phyloP scores from a whole-genome alignment of 2,113 vertebrate genomes.

The Gymnocephalus cernua region DNA sequence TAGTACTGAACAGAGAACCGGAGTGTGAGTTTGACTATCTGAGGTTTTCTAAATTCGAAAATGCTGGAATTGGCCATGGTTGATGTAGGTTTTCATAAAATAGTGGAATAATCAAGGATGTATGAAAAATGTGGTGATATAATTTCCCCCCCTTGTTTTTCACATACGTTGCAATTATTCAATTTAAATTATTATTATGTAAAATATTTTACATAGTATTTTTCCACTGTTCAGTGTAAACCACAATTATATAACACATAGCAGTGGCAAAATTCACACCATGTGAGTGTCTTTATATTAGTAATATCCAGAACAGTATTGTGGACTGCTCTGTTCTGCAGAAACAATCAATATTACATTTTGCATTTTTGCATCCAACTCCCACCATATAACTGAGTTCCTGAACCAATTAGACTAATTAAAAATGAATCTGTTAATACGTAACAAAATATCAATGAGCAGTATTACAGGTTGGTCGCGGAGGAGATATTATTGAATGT shows the following conservation, averaged over 20 bases:
- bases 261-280: background rate
- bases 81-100: conserved; percentile 1
- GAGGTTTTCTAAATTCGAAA: background rate
- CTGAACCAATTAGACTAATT: background rate
- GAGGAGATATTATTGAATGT: background rate
- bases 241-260: background rate
- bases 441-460: background rate
- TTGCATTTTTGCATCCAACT: background rate
- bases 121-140: background rate
- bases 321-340: background rate
- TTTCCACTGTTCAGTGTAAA: conserved; percentile 12
- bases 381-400: too few species aligned
- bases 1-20: too few species aligned
- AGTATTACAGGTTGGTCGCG: background rate
- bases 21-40: background rate
- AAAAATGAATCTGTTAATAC: background rate
- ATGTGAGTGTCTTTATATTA: background rate
- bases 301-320: background rate
- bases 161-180: background rate
- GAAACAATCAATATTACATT: background rate
- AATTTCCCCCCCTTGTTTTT: background rate
- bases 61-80: background rate
- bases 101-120: background rate
- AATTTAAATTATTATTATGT: too few species aligned
- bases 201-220: conserved; percentile 10